phyloP scores from a whole-genome alignment of 2,797 vertebrate species.

The Anguilla obscura region DNA sequence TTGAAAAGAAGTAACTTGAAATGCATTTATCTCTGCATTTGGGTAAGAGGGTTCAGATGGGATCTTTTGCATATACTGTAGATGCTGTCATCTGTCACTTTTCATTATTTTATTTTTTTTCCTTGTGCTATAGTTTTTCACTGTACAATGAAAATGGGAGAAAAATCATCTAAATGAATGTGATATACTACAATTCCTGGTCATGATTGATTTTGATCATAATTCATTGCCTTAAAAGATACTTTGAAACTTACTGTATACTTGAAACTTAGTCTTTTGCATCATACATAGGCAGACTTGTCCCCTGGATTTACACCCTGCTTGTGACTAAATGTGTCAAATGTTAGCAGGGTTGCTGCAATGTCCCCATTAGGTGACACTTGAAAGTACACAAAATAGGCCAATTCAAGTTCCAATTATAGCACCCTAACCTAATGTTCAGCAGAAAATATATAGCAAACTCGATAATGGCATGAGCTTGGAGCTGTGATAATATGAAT shows the following conservation, averaged over 20 bases:
- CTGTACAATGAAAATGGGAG: too few relatives aligned
- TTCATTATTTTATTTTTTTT: too few relatives aligned
- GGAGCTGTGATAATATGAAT: neutral
- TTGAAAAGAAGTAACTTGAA: too few relatives aligned
- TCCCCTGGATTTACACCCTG: neutral
- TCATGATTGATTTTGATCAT: neutral
- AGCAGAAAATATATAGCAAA: neutral
- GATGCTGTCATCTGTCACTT: too few relatives aligned
- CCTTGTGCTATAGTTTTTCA: too few relatives aligned
- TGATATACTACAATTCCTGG: neutral
- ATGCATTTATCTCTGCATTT: too few relatives aligned
- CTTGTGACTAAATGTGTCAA: neutral
- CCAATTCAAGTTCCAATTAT: neutral
- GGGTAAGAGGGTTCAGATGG: too few relatives aligned
- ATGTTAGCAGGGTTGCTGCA: neutral
- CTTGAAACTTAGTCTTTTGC: neutral
- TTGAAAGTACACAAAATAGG: neutral
- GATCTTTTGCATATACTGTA: too few relatives aligned
- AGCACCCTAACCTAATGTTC: neutral
- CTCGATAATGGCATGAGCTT: neutral
- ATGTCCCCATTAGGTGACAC: conserved; percentile 2
- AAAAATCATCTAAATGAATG: neutral
- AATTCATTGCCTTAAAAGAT: neutral
- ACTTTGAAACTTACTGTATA: neutral
- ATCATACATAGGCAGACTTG: neutral